phyloP scores from a whole-genome alignment of 1,140 invertebrate species.

The Drosophila melanica region DNA sequence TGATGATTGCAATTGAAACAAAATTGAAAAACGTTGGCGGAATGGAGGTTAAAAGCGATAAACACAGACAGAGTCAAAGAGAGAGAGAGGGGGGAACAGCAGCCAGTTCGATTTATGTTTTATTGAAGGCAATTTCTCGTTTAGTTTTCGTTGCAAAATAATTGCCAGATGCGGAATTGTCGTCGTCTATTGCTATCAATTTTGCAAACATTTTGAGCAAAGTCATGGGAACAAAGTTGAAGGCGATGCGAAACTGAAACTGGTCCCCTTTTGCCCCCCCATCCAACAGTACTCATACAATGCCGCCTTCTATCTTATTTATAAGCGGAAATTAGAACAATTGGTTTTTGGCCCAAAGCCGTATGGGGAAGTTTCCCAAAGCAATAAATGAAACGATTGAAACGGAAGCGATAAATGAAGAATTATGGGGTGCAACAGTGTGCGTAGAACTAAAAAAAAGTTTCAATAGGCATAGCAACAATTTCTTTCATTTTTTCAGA shows the following conservation, averaged over 20 bases:
- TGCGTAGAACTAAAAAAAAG: constrained; percentile 1
- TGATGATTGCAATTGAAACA: constrained; percentile 63
- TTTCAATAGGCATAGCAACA: background rate
- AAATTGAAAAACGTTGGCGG: constrained; percentile 59
- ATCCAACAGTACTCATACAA: background rate
- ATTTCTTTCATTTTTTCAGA: background rate
- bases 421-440: constrained; percentile 3
- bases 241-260: constrained; percentile 1
- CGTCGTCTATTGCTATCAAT: constrained; percentile 55
- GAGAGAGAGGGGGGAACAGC: constrained; percentile 7
- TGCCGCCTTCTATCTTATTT: constrained; percentile 24
- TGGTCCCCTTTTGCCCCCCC: background rate
- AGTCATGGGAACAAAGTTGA: constrained; percentile 32
- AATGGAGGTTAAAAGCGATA: constrained; percentile 10
- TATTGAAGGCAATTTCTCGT: constrained; percentile 72
- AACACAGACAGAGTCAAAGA: constrained; percentile 8
- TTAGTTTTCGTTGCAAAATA: constrained; percentile 56
- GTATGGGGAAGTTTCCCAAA: constrained; percentile 16
- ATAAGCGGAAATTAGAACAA: constrained; percentile 55
- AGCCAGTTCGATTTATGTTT: constrained; percentile 66
- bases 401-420: constrained; percentile 32
- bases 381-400: constrained; percentile 13
- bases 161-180: constrained; percentile 68
- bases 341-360: constrained; percentile 10
- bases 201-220: constrained; percentile 22